Evolutionary conservation across 1,140 invertebrate genomes (phyloP), one percentile per base, ranked within the genome.

Genomic region (Grapholita molesta): DNA sequence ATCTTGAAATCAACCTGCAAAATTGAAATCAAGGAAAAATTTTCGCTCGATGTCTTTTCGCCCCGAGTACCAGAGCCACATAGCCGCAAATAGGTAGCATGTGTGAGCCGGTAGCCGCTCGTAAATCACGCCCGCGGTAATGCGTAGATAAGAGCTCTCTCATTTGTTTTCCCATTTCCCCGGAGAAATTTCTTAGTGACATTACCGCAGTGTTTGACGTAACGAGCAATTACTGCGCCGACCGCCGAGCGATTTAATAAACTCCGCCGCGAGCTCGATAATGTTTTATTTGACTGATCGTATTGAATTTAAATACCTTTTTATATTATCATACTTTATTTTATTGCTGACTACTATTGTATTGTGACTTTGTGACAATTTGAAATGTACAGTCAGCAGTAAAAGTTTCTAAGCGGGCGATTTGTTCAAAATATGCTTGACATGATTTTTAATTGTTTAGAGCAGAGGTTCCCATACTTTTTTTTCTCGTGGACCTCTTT

Each of bases 81-180:
- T 48, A 48, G 18, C 38, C n/a, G 38, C 42, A n/a, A 21, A 18
- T 48, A 48, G 74, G 71, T 70, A 69, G 24, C 67, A 72, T 79
- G 75, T 76, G 79, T 72, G 33, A 65, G 67, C 35, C 53, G 73
- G 84, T 81, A 83, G 84, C 80, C 75, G 72, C 57, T 87, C 85
- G 79, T 89, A 89, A 89, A 88, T 89, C 84, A 88, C 82, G 42
- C 66, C 76, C 67, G 80, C 80, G 80, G 82, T 88, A 86, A 89
- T 86, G 86, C 84, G 84, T 84, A 87, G 86, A 88, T 86, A 88
- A 88, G 78, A 88, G 79, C 80, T 81, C 82, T 83, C 84, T 85
- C 82, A 87, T 88, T 89, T 90, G 85, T 88, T 90, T 85, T 82
- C 78, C 81, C 80, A 84, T 86, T 85, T 85, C 85, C 80, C 82